Conservation (phyloP, 2,797 vertebrate genomes). For the Limosa lapponica region DNA sequence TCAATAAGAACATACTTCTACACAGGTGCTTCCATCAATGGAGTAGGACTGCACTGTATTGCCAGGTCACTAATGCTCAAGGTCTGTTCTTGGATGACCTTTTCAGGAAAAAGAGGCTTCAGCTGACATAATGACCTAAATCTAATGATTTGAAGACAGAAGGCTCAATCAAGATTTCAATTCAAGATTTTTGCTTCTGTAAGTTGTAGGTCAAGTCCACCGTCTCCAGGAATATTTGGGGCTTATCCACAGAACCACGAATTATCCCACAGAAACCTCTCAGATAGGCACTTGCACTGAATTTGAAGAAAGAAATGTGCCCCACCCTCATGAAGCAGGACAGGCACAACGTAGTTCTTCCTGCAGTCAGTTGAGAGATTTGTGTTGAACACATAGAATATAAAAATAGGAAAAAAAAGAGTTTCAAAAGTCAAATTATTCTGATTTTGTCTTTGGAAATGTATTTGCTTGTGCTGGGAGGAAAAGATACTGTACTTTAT, state of each 20-base stretch:
- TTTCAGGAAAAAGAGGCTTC: background rate
- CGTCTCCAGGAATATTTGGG: background rate
- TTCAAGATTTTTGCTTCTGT: background rate
- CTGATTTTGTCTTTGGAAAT: slow-evolving; percentile 20
- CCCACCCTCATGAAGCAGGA: background rate
- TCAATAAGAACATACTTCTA: background rate
- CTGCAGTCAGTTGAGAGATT: background rate
- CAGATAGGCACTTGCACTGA: background rate
- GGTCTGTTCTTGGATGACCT: background rate
- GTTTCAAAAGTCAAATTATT: background rate
- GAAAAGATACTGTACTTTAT: background rate
- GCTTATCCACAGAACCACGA: background rate
- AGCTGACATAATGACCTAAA: background rate
- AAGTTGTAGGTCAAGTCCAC: background rate
- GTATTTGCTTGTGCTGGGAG: slow-evolving; percentile 2
- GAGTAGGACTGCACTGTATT: background rate
- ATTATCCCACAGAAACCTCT: background rate
- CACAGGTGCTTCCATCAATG: background rate
- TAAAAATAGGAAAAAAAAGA: background rate
- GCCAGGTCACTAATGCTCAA: background rate
- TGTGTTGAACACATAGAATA: background rate
- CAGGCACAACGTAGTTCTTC: background rate
- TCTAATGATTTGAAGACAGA: background rate
- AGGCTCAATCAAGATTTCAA: background rate
- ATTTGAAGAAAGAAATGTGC: background rate